phyloP scores from a whole-genome alignment of 2,113 vertebrate species.

The Malaclemys terrapin region DNA sequence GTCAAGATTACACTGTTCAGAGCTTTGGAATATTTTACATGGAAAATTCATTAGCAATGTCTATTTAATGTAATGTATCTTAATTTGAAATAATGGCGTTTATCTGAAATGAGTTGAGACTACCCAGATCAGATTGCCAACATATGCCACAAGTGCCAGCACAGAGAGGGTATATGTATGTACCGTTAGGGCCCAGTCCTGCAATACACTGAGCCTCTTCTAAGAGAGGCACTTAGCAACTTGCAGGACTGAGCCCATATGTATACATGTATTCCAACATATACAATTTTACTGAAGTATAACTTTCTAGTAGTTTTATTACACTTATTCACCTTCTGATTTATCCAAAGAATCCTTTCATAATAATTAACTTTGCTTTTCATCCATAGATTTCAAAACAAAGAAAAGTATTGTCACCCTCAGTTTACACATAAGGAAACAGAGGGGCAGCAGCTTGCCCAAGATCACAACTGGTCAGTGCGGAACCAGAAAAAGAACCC shows the following conservation, averaged over 20 bases:
- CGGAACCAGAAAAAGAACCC: constrained; percentile 2
- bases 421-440: constrained; percentile 14
- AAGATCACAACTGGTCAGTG: neutral
- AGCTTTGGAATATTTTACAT: neutral
- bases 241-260: neutral
- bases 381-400: neutral
- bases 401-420: constrained; percentile 1
- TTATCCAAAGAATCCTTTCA: neutral
- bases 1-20: neutral
- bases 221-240: neutral
- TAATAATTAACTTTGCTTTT: neutral
- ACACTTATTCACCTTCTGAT: neutral
- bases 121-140: neutral
- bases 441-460: neutral
- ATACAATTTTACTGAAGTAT: neutral
- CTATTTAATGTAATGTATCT: neutral
- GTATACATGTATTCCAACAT: neutral
- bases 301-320: too few relatives aligned
- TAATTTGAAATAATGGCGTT: neutral
- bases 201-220: neutral
- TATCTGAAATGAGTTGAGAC: neutral
- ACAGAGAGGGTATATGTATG: too few relatives aligned
- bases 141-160: neutral
- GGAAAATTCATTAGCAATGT: neutral
- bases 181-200: neutral